Conservation (phyloP, 2,797 vertebrate genomes). For the Triplophysa bombifrons region DNA sequence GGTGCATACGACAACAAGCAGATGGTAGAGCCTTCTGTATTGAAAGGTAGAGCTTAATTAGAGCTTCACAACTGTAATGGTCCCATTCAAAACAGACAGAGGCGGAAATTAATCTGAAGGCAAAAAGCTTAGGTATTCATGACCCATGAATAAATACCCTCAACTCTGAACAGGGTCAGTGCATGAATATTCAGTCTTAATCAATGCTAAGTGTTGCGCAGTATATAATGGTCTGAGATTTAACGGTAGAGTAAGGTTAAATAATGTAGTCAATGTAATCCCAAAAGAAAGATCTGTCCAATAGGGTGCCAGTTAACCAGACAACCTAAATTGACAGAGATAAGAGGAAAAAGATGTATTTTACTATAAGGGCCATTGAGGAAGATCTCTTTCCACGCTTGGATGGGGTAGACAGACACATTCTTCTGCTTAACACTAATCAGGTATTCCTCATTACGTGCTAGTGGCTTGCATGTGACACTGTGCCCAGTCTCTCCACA, state of each 20-base stretch:
- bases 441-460: slow-evolving; percentile 78
- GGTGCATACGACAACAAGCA: slow-evolving; percentile 75
- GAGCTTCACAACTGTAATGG: slow-evolving; percentile 64
- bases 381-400: slow-evolving; percentile 48
- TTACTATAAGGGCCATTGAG: background rate
- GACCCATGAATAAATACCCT: slow-evolving; percentile 63
- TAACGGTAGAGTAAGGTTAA: background rate
- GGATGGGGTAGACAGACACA: slow-evolving; percentile 57
- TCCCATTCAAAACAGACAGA: slow-evolving; percentile 63
- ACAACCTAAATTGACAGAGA: too few species aligned
- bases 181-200: slow-evolving; percentile 59
- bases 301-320: too few species aligned
- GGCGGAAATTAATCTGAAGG: slow-evolving; percentile 61
- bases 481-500: slow-evolving; percentile 81
- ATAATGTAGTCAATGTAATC: background rate
- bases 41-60: slow-evolving; percentile 76
- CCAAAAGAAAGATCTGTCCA: background rate
- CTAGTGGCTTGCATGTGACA: slow-evolving; percentile 77
- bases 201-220: slow-evolving; percentile 51
- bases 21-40: slow-evolving; percentile 80
- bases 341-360: background rate
- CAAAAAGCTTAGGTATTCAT: slow-evolving; percentile 61
- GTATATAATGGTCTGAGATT: slow-evolving; percentile 44
- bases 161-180: slow-evolving; percentile 59
- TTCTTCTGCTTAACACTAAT: slow-evolving; percentile 72